Base-by-base conservation (phyloP, 1,140 invertebrate genomes). In the Aphaenogaster ashmeadi region DNA sequence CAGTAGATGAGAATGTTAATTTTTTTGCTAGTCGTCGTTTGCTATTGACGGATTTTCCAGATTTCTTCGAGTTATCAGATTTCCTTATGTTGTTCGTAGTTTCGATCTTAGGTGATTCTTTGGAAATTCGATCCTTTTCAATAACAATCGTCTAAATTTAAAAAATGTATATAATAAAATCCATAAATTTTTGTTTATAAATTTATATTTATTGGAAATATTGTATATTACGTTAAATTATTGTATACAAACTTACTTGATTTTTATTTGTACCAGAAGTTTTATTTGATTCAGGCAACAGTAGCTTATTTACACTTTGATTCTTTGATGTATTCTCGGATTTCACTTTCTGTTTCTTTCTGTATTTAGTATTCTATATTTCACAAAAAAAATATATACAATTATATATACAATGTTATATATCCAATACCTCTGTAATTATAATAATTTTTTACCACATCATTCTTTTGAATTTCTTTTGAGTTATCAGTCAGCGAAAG, bases 131-230 rank as follows among this genome's bases (percentile, higher is more conserved):
- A 60, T 0, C 3, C 5, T 62, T 84, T 58, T 62, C 5, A 7
- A 18, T 47, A 50, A 47, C 2, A 18, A 83, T 36, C 4, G 4
- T 74, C n/a, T 74, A 83, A 83, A 33, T 74, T 18, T 11, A 47
- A 69, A 56, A 0, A 75, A 50, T 21, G 0, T 5, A 21, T 27
- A 72, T 15, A 62, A 41, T 66, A 27, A 27, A 27, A 27, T 27
- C 27, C 27, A 27, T 27, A 27, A 27, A 27, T 15, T n/a, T 41
- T 50, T 13, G 1, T 52, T 67, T 21, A 64, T 75, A 21, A n/a
- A 38, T 21, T 52, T 27, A 54, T 69, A 38, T 69, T 67, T 69
- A 33, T 2, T 15, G 1, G 1, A 44, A 38, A 41, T 47, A 56
- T 56, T 18, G 47, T 71, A 27, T 27, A 27, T 27, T 27, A 27